Conservation (phyloP, 2,797 vertebrate genomes). For the Anas georgica region DNA sequence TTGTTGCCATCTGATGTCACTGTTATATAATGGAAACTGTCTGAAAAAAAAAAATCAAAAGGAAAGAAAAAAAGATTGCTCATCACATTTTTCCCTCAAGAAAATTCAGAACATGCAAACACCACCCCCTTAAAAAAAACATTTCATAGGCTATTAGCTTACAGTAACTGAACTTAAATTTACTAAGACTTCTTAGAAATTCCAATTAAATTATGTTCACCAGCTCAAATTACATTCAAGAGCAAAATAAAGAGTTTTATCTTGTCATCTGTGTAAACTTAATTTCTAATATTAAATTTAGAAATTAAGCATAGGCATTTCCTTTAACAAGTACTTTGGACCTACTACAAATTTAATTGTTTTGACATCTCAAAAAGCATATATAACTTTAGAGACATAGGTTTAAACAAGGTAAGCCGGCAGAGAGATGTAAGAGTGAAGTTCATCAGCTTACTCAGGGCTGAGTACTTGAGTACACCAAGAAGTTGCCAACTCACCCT, state of each 20-base stretch:
- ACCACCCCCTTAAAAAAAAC: background rate
- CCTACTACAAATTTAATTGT: background rate
- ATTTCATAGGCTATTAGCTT: background rate
- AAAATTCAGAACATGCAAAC: background rate
- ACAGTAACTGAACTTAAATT: background rate
- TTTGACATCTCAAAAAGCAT: background rate
- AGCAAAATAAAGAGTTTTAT: background rate
- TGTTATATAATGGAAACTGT: slow-evolving; percentile 92
- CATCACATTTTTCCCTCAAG: background rate
- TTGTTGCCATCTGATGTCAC: slow-evolving; percentile 96
- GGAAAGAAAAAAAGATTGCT: background rate
- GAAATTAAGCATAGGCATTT: background rate
- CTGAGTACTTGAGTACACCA: background rate
- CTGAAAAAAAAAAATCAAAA: slow-evolving; percentile 73
- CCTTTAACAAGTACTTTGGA: background rate
- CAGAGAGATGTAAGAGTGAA: background rate
- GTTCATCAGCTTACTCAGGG: background rate
- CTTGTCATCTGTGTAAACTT: background rate
- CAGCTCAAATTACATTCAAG: background rate
- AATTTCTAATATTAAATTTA: background rate
- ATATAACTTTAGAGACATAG: background rate
- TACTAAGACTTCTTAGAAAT: background rate
- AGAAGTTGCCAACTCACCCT: background rate
- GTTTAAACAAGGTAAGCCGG: background rate
- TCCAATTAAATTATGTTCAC: background rate